Conservation (phyloP, 2,888 invertebrate genomes). For the Shargacucullia verbasci region DNA sequence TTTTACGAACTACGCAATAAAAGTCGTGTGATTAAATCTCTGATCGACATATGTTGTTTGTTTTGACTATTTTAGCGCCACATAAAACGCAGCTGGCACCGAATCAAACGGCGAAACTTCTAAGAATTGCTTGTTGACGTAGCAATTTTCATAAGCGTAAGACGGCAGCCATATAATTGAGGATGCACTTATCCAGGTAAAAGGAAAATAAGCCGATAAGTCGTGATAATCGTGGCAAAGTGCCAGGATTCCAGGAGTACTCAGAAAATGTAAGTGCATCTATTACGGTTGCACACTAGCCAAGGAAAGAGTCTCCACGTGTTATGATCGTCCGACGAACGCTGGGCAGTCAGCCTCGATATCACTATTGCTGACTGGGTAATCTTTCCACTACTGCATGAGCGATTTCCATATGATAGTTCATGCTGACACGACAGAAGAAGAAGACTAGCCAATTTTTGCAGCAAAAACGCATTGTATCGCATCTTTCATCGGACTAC, state of each 20-base stretch:
- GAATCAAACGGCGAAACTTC: conserved; percentile 7
- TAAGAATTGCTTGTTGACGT: conserved; percentile 6
- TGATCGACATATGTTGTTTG: conserved; percentile 4
- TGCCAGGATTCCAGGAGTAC: conserved; percentile 34
- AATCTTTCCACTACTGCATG: too few relatives aligned
- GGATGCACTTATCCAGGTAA: conserved; percentile 11
- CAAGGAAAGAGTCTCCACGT: too few relatives aligned
- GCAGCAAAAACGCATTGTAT: too few relatives aligned
- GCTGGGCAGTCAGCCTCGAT: too few relatives aligned
- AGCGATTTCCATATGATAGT: too few relatives aligned
- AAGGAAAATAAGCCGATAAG: conserved; percentile 1
- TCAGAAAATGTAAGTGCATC: conserved; percentile 29
- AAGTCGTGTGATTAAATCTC: conserved; percentile 2
- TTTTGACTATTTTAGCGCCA: conserved; percentile 11
- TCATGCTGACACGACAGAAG: too few relatives aligned
- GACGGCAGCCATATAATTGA: conserved; percentile 1
- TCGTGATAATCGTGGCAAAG: conserved; percentile 24
- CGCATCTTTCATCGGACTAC: too few relatives aligned
- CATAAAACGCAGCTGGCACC: conserved; percentile 16
- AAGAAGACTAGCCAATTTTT: too few relatives aligned
- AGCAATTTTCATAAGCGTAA: not conserved
- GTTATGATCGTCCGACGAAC: too few relatives aligned
- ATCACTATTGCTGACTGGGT: too few relatives aligned
- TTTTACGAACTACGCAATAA: too few relatives aligned
- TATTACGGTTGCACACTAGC: too few relatives aligned